Conservation (phyloP, 2,797 vertebrate genomes). For the Coregonus ussuriensis region DNA sequence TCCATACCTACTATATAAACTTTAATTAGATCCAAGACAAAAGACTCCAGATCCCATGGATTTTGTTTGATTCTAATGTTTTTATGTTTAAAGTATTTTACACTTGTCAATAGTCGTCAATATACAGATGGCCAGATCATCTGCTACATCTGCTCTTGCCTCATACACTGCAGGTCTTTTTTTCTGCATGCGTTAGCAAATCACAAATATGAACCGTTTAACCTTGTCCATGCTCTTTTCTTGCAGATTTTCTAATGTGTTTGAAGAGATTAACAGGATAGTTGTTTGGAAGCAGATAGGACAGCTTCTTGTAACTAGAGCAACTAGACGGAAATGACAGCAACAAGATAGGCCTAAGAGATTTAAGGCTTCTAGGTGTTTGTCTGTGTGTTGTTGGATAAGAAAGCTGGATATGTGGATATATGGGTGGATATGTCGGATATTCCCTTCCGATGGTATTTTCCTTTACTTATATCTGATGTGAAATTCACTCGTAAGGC, state of each 20-base stretch:
- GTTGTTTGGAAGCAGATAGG: neutral
- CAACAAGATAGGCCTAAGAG: no score
- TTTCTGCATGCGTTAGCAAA: neutral
- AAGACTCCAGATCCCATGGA: neutral
- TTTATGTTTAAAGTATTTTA: neutral
- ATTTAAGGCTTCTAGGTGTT: no score
- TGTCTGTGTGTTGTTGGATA: no score
- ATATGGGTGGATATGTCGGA: no score
- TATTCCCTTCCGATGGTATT: no score
- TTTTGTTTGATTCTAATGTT: neutral
- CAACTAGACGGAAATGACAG: no score
- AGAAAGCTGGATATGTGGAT: no score
- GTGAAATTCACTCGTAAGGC: neutral
- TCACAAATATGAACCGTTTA: neutral
- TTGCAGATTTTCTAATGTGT: neutral
- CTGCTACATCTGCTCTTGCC: conserved; percentile 1
- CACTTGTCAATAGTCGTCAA: neutral
- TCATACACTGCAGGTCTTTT: neutral
- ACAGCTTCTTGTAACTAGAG: no score
- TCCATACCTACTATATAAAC: neutral
- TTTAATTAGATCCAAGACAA: neutral
- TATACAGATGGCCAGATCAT: conserved; percentile 2
- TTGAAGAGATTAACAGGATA: neutral
- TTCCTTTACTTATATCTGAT: no score
- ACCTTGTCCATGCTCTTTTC: neutral